Percentiles rank a stretch among this genome's conserved stretches.
phyloP scores from a whole-genome alignment of 2,113 vertebrate species.

The Heterochromis multidens region DNA sequence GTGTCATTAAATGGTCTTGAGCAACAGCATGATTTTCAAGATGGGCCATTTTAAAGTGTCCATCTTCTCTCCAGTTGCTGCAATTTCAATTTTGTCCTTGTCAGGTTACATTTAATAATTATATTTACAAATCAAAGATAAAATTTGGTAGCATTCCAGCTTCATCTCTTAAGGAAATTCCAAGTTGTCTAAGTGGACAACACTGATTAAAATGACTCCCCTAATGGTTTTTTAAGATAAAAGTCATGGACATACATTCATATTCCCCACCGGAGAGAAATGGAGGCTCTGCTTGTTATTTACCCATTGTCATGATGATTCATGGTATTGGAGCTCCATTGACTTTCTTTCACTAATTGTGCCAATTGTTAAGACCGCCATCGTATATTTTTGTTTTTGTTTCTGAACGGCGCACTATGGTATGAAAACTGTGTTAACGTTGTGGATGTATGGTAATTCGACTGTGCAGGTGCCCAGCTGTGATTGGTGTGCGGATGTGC shows the following conservation, averaged over 20 bases:
- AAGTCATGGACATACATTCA: too few relatives aligned
- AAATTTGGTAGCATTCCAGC: neutral
- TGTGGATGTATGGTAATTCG: too few relatives aligned
- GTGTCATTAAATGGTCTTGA: neutral
- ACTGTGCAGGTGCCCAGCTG: too few relatives aligned
- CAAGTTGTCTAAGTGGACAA: neutral
- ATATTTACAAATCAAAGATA: neutral
- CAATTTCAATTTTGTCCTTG: neutral
- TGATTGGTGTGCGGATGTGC: too few relatives aligned
- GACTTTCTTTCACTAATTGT: neutral
- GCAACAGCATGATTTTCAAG: neutral
- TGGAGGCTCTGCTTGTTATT: too few relatives aligned
- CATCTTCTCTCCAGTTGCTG: neutral
- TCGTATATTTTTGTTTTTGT: too few relatives aligned
- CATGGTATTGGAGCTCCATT: neutral
- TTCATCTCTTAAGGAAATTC: neutral
- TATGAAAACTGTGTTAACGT: too few relatives aligned
- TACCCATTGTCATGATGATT: neutral
- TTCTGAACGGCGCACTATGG: too few relatives aligned
- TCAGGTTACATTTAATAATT: neutral
- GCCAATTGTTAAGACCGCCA: too few relatives aligned
- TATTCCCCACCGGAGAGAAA: too few relatives aligned
- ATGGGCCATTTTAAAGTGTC: neutral
- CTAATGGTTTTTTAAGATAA: neutral
- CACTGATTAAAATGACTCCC: neutral